These are phyloP conservation scores for Schizopygopsis pylzovi DNA, from an alignment of 2,797 vertebrate genomes.

Conservation along the genomic window DNA sequence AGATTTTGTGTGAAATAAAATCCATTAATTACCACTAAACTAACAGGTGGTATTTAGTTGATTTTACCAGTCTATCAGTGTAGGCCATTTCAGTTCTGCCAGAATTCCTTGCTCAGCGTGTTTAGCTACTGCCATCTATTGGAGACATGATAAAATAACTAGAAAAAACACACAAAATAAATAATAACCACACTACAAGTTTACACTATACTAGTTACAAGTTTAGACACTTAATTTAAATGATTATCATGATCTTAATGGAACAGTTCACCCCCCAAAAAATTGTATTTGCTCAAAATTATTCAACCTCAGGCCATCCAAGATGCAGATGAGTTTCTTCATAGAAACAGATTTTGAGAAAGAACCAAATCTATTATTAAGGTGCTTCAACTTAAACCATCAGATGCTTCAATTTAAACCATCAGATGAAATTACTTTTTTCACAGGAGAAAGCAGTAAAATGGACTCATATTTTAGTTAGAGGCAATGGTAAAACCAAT, in stretches of 20 bases:
- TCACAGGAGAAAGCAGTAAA: background rate
- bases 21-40: constrained; percentile 5
- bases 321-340: background rate
- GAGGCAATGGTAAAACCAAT: background rate
- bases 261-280: background rate
- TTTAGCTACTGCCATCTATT: constrained; percentile 33
- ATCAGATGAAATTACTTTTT: background rate
- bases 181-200: too few relatives aligned
- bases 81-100: background rate
- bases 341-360: background rate
- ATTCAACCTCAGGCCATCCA: background rate
- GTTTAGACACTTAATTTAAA: background rate
- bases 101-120: background rate
- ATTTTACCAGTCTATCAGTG: constrained; percentile 15
- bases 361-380: background rate
- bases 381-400: background rate
- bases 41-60: constrained; percentile 2
- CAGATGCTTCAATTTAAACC: background rate
- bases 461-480: background rate
- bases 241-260: background rate
- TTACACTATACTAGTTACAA: background rate
- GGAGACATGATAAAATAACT: background rate
- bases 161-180: background rate
- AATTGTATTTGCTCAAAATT: background rate
- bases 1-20: constrained; percentile 11